phyloP scores from a whole-genome alignment of 2,888 invertebrate species.

The Cephus pygmeus region DNA sequence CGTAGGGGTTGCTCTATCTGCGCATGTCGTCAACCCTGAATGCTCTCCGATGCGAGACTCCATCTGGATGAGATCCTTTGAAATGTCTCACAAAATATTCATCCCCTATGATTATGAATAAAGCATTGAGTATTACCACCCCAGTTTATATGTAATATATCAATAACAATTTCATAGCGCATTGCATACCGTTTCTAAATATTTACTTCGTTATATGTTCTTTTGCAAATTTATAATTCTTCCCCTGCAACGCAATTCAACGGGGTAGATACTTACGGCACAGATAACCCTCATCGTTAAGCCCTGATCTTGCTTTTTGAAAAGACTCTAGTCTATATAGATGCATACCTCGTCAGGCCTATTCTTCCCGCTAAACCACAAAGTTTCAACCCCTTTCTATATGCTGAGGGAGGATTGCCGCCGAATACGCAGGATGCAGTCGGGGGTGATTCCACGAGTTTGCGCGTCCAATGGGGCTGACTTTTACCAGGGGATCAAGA shows the following conservation, averaged over 20 bases:
- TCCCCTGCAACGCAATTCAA: neutral
- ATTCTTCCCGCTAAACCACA: neutral
- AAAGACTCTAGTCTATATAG: neutral
- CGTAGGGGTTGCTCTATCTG: neutral
- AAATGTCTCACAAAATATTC: neutral
- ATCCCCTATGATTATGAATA: neutral
- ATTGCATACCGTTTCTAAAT: neutral
- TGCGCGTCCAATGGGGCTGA: neutral
- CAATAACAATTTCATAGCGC: neutral
- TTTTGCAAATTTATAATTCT: neutral
- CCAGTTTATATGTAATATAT: neutral
- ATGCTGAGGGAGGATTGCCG: neutral
- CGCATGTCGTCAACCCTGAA: neutral
- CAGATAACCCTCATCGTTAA: neutral
- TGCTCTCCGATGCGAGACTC: neutral
- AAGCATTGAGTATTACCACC: neutral
- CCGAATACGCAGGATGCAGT: neutral
- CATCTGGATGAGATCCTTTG: neutral
- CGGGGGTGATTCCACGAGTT: neutral
- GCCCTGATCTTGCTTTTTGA: neutral
- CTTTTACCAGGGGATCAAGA: conserved; percentile 16
- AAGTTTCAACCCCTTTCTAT: neutral
- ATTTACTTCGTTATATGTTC: neutral
- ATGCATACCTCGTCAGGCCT: neutral
- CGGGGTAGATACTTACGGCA: neutral